A percentile compares a stretch with the other conserved stretches of the same genome.
phyloP scores from a whole-genome alignment of 2,797 vertebrate genomes.

The Halcyon leucocephala region DNA sequence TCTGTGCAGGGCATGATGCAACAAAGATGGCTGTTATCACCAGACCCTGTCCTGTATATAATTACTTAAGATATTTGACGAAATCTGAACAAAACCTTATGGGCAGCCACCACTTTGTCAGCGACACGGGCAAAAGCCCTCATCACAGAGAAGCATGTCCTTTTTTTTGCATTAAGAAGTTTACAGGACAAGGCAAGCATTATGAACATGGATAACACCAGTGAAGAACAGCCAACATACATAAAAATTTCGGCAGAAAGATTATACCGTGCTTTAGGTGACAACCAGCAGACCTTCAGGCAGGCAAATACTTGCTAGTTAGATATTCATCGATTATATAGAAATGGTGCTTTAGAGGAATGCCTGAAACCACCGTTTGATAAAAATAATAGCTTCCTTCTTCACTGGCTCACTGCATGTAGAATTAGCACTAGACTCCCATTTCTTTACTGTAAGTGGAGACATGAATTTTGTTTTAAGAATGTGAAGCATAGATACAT shows the following conservation, averaged over 20 bases:
- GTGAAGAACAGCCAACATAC: not conserved
- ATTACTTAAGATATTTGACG: not conserved
- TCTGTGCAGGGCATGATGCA: not conserved
- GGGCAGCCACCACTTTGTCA: not conserved
- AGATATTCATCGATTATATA: not conserved
- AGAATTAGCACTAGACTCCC: not conserved
- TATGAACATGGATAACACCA: not conserved
- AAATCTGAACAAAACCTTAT: not conserved
- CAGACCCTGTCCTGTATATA: not conserved
- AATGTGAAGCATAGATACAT: not conserved
- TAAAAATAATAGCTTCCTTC: not conserved
- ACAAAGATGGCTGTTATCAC: not conserved
- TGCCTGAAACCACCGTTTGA: not conserved
- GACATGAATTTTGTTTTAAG: not conserved
- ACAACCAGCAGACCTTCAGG: not conserved
- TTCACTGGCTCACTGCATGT: not conserved
- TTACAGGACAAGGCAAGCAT: slow-evolving; percentile 20
- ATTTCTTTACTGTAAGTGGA: not conserved
- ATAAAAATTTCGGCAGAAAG: not conserved
- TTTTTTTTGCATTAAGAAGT: not conserved
- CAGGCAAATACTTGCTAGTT: not conserved
- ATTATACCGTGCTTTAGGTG: not conserved
- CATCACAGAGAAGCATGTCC: not conserved
- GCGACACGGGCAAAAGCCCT: not conserved
- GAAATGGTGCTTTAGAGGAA: not conserved